Conservation (phyloP, 1,140 invertebrate genomes). For the Harlomillsia oculata region DNA sequence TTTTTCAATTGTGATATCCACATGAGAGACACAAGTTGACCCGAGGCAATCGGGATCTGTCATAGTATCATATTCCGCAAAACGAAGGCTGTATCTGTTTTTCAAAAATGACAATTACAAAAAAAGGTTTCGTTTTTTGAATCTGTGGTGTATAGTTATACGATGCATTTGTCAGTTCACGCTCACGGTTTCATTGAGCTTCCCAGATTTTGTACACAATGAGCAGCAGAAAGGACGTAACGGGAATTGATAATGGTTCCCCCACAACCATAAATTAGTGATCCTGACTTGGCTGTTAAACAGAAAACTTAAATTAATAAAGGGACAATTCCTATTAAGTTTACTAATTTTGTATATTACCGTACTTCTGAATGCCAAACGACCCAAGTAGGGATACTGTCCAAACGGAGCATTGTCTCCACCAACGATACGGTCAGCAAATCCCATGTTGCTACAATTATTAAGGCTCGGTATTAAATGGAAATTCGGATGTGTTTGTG, state of each 20-base stretch:
- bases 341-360: not conserved
- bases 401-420: not conserved
- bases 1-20: conserved; percentile 12
- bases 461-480: not conserved
- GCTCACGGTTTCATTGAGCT: not conserved
- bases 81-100: not conserved
- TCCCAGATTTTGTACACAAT: not conserved
- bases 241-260: not conserved
- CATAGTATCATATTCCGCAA: conserved; percentile 9
- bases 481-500: conserved; percentile 1
- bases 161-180: not conserved
- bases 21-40: conserved; percentile 1
- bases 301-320: not conserved
- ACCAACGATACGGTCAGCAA: not conserved
- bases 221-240: not conserved
- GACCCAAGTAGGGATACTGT: not conserved
- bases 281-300: not conserved
- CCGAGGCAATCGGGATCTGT: conserved; percentile 15
- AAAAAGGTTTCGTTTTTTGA: not conserved
- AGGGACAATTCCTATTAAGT: not conserved
- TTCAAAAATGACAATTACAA: not conserved
- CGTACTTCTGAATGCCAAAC: conserved; percentile 13
- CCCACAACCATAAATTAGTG: not conserved
- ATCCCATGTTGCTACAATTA: not conserved
- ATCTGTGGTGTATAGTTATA: not conserved